These are phyloP conservation scores for Macrosteles quadrilineatus DNA, from an alignment of 1,140 invertebrate species.

Conservation along the genomic window DNA sequence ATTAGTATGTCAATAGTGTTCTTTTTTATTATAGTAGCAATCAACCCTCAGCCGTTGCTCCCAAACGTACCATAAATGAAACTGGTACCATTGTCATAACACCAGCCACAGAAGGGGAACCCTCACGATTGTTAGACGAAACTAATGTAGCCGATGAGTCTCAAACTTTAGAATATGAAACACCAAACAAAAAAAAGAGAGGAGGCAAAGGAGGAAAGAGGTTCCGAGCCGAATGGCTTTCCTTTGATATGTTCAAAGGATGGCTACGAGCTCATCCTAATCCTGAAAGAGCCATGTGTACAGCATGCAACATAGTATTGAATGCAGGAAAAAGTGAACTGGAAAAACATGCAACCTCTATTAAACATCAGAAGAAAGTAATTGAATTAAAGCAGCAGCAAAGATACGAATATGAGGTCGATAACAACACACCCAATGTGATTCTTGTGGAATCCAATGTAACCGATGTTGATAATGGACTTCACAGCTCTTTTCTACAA, in stretches of 20 bases:
- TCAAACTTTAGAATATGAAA: neutral
- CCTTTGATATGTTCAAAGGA: conserved; percentile 42
- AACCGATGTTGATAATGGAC: conserved; percentile 13
- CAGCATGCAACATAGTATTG: conserved; percentile 44
- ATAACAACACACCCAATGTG: conserved; percentile 2
- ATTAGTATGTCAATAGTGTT: no score
- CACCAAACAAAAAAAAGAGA: conserved; percentile 8
- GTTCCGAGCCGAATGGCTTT: conserved; percentile 41
- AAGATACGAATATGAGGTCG: neutral
- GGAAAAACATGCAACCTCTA: conserved; percentile 46
- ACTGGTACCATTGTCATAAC: conserved; percentile 16
- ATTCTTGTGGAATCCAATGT: conserved; percentile 19
- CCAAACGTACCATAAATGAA: conserved; percentile 23
- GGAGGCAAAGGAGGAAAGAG: conserved; percentile 21
- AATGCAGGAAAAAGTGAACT: conserved; percentile 46
- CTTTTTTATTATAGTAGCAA: no score
- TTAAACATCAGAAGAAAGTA: conserved; percentile 40
- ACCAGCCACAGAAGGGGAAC: conserved; percentile 11
- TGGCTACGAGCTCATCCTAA: conserved; percentile 42
- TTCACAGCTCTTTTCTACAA: neutral
- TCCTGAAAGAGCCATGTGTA: conserved; percentile 42
- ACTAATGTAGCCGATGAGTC: neutral
- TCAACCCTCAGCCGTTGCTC: neutral
- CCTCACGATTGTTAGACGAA: neutral
- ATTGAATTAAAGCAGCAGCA: neutral